Base-by-base conservation (phyloP, 2,888 invertebrate genomes). In the Germaria angustata region DNA sequence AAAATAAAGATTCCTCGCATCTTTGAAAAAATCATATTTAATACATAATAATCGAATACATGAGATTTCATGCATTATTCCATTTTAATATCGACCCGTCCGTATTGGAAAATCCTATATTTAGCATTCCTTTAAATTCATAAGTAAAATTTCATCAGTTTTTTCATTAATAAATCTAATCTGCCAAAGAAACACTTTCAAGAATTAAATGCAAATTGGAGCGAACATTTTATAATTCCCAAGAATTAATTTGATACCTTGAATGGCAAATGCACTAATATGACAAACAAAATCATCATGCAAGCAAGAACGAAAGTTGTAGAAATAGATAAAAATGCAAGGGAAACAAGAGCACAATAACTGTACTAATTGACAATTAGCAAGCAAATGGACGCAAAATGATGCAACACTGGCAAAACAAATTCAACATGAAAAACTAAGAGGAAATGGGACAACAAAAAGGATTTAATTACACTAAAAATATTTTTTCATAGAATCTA, bases 231-330 rank as follows among this genome's bases (percentile, higher is more conserved):
- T 57, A 41, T 22, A 81, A 61, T 84, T 85, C 79, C 51, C 66
- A 53, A 81, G 85, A 85, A 73, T 72, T 79, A 73, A 84, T 75
- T 72, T 80, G 84, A 84, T 81, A 84, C 80, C 80, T 71, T 84
- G 81, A 84, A 84, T 84, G 84, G 75, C 78, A 84, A 71, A 59
- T 81, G 72, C 71, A 46, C 39, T 76, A 77, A 71, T 77, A 68
- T 71, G 28, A 66, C 76, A 76, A 68, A 15, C 24, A 66, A 55
- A 66, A 24, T 20, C 44, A 71, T 32, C n/a, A 55, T 53, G 28
- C 51, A 41, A 39, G 59, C 22, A 68, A 66, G 68, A 78, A 68
- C 15, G 63, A 44, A 49, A 22, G 63, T 13, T 6, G n/a, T 66
- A 32, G 44, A 57, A 49, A 46, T 9, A 71, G 63, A 75, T 75